Evolutionary conservation across 2,113 vertebrate genomes (phyloP), one percentile per base, ranked within the genome.

Genomic region (Nycticryphes semicollaris): DNA sequence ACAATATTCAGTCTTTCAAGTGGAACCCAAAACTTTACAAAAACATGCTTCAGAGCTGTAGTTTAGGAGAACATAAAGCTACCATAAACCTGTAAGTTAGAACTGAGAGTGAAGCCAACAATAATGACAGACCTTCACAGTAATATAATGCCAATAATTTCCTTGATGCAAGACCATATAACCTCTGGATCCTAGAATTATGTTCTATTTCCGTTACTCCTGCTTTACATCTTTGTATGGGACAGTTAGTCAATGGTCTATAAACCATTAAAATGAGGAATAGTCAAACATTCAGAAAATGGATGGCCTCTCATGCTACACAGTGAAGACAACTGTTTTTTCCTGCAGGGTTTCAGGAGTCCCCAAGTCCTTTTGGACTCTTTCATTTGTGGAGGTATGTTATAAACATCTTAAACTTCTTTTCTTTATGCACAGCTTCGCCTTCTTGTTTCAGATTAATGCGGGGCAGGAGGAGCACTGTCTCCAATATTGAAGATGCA

Each of bases 191-290:
- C 59, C 50, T 24, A 92, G 93, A 95, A 92, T 95, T 96, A 96
- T 92, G 43, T 89, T 93, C 94, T 30, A 68, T 94, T 94, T 96
- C 83, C 1, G 12, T 87, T 95, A 95, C 82, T 96, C 72, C 83
- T 68, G 90, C 92, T 78, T 92, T 96, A 92, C 51, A 57, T 93
- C 88, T 96, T 93, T 87, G 83, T 94, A 95, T 43, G 27, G 68
- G 92, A 95, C 90, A 95, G 93, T 60, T 96, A 93, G 85, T 96
- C 96, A 84, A 96, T 96, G 88, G 35, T n/a, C 66, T 74, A 86
- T 90, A 94, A 88, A 90, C 64, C 21, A 93, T 92, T 93, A 86
- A 92, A 90, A 77, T 96, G 76, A 96, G 39, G 43, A 48, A 92
- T 75, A 78, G 24, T 51, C 88, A 92, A 73, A 63, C 51, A n/a